Conservation (phyloP, 2,797 vertebrate genomes). For the Lemur catta region DNA sequence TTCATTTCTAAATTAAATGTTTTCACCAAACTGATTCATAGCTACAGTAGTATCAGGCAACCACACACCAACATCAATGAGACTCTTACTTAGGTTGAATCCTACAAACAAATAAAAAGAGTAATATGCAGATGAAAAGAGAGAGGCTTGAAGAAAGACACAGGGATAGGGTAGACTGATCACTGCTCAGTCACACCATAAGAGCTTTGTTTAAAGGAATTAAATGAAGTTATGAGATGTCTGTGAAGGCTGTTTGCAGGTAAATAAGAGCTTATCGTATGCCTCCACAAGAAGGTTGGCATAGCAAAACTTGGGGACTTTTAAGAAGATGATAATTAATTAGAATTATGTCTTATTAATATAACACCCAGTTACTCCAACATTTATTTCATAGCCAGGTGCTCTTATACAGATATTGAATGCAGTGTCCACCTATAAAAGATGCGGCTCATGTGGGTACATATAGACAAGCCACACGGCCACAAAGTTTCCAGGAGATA, state of each 20-base stretch:
- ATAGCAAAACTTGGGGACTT: not conserved
- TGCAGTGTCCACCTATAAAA: not conserved
- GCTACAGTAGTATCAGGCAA: not conserved
- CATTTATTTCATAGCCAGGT: not conserved
- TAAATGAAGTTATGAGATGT: not conserved
- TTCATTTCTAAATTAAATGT: constrained; percentile 36
- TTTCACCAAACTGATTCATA: not conserved
- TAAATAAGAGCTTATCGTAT: not conserved
- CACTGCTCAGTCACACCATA: not conserved
- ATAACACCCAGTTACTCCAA: not conserved
- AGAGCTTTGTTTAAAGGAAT: not conserved
- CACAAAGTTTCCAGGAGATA: not conserved
- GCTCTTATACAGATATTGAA: not conserved
- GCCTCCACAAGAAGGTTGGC: not conserved
- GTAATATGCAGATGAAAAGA: not conserved
- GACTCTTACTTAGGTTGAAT: not conserved
- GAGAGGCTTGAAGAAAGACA: not conserved
- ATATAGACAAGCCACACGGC: not conserved
- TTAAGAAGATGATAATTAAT: not conserved
- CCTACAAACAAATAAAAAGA: not conserved
- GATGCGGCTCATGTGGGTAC: not conserved
- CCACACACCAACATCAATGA: not conserved
- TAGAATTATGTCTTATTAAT: not conserved
- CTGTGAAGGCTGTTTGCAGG: not conserved
- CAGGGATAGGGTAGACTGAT: not conserved